Conservation (phyloP, 1,140 invertebrate genomes). For the Rhopalosiphum maidis region DNA sequence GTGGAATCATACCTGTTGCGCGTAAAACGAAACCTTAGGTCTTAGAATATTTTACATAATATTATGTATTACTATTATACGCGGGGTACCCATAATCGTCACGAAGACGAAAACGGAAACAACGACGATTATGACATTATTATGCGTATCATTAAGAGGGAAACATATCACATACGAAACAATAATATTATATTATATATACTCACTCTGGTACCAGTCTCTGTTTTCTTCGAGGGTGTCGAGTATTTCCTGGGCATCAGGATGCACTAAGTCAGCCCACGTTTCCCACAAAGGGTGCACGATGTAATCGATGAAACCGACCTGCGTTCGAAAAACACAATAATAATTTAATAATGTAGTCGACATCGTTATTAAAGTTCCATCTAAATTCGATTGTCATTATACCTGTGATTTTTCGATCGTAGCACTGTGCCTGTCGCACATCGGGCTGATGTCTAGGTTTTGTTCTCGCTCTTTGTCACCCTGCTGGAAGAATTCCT, state of each 20-base stretch:
- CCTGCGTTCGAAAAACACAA: conserved; percentile 66
- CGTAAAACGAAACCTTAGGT: not conserved
- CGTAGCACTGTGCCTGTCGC: conserved; percentile 92
- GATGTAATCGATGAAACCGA: conserved; percentile 99
- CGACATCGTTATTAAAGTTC: not conserved
- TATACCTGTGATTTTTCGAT: conserved; percentile 94
- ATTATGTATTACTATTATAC: too few species aligned
- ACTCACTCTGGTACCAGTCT: conserved; percentile 90
- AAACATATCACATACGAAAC: too few species aligned
- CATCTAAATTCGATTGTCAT: not conserved
- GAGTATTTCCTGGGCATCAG: conserved; percentile 96
- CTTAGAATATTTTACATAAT: not conserved
- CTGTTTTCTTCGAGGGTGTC: conserved; percentile 98
- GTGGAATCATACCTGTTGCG: conserved; percentile 67
- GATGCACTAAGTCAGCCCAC: conserved; percentile 98
- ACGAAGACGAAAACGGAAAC: too few species aligned
- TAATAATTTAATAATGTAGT: not conserved
- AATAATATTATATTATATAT: not conserved
- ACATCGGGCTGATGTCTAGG: conserved; percentile 97
- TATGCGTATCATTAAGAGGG: too few species aligned
- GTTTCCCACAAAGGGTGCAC: conserved; percentile 99
- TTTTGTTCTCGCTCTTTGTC: conserved; percentile 90
- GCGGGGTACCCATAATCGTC: too few species aligned
- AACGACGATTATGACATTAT: too few species aligned
- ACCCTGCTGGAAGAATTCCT: conserved; percentile 97